phyloP scores from a whole-genome alignment of 1,140 invertebrate species.

The Formica selysi region DNA sequence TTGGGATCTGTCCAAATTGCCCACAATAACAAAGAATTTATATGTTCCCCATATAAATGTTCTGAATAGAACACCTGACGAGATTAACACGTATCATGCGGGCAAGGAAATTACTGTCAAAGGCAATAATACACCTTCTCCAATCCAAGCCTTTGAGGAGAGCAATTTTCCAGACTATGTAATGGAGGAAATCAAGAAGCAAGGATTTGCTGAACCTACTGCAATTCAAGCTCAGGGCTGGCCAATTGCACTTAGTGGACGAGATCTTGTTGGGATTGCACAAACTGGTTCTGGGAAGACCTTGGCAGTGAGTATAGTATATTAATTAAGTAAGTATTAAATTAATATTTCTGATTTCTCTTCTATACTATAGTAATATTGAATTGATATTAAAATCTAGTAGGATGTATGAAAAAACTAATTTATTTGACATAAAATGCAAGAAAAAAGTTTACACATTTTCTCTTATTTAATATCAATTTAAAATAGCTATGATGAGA shows the following conservation, averaged over 20 bases:
- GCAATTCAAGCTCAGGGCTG: conserved; percentile 96
- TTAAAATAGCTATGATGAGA: too few species aligned
- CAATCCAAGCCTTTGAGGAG: conserved; percentile 96
- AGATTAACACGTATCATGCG: conserved; percentile 91
- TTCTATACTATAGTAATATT: too few species aligned
- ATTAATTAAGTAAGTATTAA: neutral
- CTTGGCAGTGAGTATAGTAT: conserved; percentile 87
- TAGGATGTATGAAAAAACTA: too few species aligned
- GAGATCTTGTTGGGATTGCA: conserved; percentile 97
- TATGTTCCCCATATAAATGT: conserved; percentile 95
- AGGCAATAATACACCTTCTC: conserved; percentile 93
- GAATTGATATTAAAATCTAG: too few species aligned
- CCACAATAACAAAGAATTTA: conserved; percentile 96
- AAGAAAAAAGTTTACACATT: too few species aligned
- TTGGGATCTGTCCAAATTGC: conserved; percentile 93
- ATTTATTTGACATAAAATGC: too few species aligned
- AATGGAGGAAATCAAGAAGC: conserved; percentile 93
- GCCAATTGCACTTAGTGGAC: conserved; percentile 96
- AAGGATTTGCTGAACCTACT: conserved; percentile 94
- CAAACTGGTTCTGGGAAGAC: conserved; percentile 98
- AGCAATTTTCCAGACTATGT: conserved; percentile 95
- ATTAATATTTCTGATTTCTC: neutral
- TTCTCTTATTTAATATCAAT: too few species aligned
- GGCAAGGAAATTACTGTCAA: conserved; percentile 95
- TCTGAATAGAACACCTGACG: conserved; percentile 89